These are phyloP conservation scores for Anableps anableps DNA, from an alignment of 2,797 vertebrate genomes.

Conservation along the genomic window DNA sequence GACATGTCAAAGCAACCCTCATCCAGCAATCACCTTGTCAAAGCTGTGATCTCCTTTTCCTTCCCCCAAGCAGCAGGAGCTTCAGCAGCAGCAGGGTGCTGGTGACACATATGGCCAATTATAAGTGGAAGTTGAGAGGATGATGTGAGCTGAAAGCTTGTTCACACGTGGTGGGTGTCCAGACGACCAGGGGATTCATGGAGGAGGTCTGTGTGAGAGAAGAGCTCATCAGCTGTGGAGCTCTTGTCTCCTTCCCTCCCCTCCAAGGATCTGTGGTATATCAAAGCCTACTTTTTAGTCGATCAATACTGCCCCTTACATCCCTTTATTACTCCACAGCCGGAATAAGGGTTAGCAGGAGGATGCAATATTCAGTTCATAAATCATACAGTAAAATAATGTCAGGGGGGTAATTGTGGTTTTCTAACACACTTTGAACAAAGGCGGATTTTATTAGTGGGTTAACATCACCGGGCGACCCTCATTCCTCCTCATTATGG, in stretches of 20 bases:
- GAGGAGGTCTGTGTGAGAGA: slow-evolving; percentile 54
- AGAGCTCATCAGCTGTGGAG: slow-evolving; percentile 62
- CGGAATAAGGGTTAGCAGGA: slow-evolving; percentile 59
- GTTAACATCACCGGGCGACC: slow-evolving; percentile 73
- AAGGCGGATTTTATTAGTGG: slow-evolving; percentile 81
- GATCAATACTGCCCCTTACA: slow-evolving; percentile 76
- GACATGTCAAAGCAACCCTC: slow-evolving; percentile 61
- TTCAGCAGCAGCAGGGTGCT: slow-evolving; percentile 65
- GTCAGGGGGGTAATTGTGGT: slow-evolving; percentile 84
- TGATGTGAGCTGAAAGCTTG: slow-evolving; percentile 81
- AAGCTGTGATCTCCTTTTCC: slow-evolving; percentile 69
- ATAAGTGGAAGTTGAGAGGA: slow-evolving; percentile 79
- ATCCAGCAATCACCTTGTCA: slow-evolving; percentile 75
- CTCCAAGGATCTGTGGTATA: slow-evolving; percentile 54
- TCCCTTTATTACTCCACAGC: slow-evolving; percentile 74
- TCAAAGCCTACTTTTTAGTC: slow-evolving; percentile 68
- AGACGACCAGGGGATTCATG: slow-evolving; percentile 62
- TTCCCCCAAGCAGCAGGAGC: slow-evolving; percentile 46
- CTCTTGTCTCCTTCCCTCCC: slow-evolving; percentile 27
- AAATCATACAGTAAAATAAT: slow-evolving; percentile 86
- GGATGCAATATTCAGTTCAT: slow-evolving; percentile 84
- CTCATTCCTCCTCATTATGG: slow-evolving; percentile 77
- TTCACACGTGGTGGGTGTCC: slow-evolving; percentile 81
- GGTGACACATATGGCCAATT: slow-evolving; percentile 85
- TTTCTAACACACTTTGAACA: slow-evolving; percentile 82